Base-by-base conservation (phyloP, 2,797 vertebrate genomes). In the Arnoldichthys spilopterus region DNA sequence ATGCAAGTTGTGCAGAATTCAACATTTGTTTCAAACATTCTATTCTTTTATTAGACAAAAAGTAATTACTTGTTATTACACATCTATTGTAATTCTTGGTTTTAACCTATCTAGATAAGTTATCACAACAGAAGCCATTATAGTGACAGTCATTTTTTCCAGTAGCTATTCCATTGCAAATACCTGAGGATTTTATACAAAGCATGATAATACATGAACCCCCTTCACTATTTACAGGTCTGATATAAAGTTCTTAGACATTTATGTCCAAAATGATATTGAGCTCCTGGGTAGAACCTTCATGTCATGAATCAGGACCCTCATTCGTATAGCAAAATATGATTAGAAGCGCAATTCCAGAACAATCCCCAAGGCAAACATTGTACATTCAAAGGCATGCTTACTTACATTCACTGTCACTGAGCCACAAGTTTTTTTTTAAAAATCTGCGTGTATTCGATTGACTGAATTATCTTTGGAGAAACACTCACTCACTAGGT, bases 401-500 rank as follows among this genome's bases (percentile, higher is more conserved):
- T 34, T 70, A 18, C n/a, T 12, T 32, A 72, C 61, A 22, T 56
- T 37, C 20, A 51, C 15, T 43, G 64, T 77, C 58, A 68, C 45
- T 47, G 45, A 74, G 37, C 7, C 24, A 49, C 8, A 37, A 43
- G 56, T n/a, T 47, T 28, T n/a, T 47, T 28, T 26, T 45, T 62
- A 49, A 64, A 59, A 51, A 53, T 8, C 49, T 62, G 18, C 22
- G 53, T 47, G 61, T 59, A 22, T 72, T 40, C 58, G 8, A 71
- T 22, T 53, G 22, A 54, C 43, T 68, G 20, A 22, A 9, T 37
- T 67, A 58, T 40, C 49, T 72, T 13, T 30, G 43, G 20, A 43
- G 20, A 49, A n/a, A 28, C 16, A 40, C 53, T 40, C 7, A n/a
- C 7, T 84, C 43, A 47, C 13, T 76, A 79, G 61, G 7, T 78